Conservation (phyloP, 2,797 vertebrate species). For the Urosaurus nigricauda region DNA sequence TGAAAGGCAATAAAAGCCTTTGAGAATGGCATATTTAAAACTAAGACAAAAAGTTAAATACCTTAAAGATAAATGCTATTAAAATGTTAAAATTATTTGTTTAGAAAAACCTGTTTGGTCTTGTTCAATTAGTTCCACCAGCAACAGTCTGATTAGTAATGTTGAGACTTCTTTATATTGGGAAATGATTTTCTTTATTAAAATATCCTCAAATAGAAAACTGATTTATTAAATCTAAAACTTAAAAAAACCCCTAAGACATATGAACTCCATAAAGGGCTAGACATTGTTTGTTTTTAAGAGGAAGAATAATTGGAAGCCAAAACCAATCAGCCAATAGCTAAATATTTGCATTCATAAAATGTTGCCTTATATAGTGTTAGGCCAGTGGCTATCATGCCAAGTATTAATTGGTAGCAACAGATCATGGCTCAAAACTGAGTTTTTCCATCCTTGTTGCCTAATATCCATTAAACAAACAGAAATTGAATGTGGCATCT, state of each 20-base stretch:
- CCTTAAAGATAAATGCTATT: not conserved
- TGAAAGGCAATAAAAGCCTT: conserved; percentile 18
- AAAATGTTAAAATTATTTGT: not conserved
- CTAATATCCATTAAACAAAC: not conserved
- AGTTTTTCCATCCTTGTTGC: not conserved
- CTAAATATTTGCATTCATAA: conserved; percentile 1
- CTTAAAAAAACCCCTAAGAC: too few relatives aligned
- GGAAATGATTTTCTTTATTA: not conserved
- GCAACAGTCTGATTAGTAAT: conserved; percentile 3
- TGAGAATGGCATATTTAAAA: conserved; percentile 6
- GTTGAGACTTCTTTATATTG: not conserved
- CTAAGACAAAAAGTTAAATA: not conserved
- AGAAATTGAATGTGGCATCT: not conserved
- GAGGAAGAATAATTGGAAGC: not conserved
- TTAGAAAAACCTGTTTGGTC: not conserved
- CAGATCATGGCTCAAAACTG: not conserved
- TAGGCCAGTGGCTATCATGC: not conserved
- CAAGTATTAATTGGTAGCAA: not conserved
- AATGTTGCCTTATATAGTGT: not conserved
- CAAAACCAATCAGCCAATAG: not conserved
- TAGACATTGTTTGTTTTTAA: not conserved
- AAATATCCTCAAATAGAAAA: not conserved
- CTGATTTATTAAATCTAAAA: not conserved
- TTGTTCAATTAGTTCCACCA: not conserved
- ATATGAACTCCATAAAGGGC: not conserved